Evolutionary conservation across 2,888 invertebrate species (phyloP).

Genomic region (Aelia acuminata): DNA sequence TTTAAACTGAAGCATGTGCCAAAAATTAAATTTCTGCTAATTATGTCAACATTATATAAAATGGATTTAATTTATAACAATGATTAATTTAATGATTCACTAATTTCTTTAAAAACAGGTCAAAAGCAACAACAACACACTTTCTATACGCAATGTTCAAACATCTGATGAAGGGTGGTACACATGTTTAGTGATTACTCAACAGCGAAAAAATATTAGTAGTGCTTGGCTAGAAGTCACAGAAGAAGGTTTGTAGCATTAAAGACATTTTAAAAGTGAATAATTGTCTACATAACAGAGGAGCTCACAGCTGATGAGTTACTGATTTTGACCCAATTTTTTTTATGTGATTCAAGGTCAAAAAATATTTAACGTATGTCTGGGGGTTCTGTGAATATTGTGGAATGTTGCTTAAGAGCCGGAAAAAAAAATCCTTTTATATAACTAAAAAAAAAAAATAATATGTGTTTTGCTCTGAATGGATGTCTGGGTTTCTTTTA

Average conservation of each 20-base stretch:
- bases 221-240: slow-evolving; percentile 70
- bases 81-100: background rate
- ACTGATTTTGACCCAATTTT: too few relatives aligned
- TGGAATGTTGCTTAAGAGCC: too few relatives aligned
- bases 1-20: too few relatives aligned
- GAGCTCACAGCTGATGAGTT: too few relatives aligned
- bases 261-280: background rate
- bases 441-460: too few relatives aligned
- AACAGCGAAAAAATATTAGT: slow-evolving; percentile 69
- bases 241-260: slow-evolving; percentile 66
- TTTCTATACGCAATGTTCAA: slow-evolving; percentile 71
- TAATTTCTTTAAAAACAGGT: slow-evolving; percentile 41
- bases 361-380: too few relatives aligned
- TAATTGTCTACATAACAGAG: background rate
- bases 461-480: too few relatives aligned
- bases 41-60: background rate
- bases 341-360: too few relatives aligned
- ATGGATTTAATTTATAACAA: background rate
- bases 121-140: background rate
- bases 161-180: slow-evolving; percentile 74
- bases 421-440: too few relatives aligned
- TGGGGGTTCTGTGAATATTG: too few relatives aligned
- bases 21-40: too few relatives aligned
- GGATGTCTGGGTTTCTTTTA: too few relatives aligned
- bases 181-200: slow-evolving; percentile 73